Evolutionary conservation across 2,797 vertebrate species (phyloP), one percentile per base, ranked within the genome.

Genomic region (Acanthopagrus latus): DNA sequence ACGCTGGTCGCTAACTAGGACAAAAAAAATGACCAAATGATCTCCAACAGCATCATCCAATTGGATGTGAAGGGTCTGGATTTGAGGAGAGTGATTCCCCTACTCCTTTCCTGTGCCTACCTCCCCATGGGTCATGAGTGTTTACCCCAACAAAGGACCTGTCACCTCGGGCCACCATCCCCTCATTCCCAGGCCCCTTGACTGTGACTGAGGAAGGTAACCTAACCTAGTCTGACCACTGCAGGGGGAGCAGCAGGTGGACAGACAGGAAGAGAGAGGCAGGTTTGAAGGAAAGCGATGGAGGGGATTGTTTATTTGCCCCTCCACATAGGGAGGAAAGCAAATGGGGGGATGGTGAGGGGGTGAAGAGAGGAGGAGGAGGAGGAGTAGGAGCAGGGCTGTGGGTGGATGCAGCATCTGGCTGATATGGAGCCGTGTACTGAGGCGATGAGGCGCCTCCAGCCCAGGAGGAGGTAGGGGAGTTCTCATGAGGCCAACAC

Each of bases 391-490:
- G 56, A 69, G 68, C 81, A 73, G 60, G 80, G 50, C 44, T 56
- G 47, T 84, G 83, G 76, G 83, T 74, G 79, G 75, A 88, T 78
- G 76, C 50, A 88, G 88, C 91, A 93, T 92, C 89, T 93, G 90
- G 86, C 75, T 81, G 68, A 91, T 88, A 88, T 79, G 82, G 64
- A 80, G 58, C 54, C 57, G 1, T 82, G 82, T 83, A 85, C 78
- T 74, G 78, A 89, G 85, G 85, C 67, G 57, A 80, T 82, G 89
- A 90, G 88, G 86, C 57, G 74, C 88, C 84, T 90, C 78, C 64
- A 76, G 83, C 85, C 44, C 83, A 71, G 89, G 82, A 88, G 85
- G 88, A 86, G 86, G 87, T 65, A 51, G 74, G 62, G 59, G 64
- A 79, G 81, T 66, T 78, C 72, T 78, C 62, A 57, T 71, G 83